Evolutionary conservation across 2,113 vertebrate species (phyloP), one percentile per base, ranked within the genome.

Genomic region (cat (Felis catus)): DNA sequence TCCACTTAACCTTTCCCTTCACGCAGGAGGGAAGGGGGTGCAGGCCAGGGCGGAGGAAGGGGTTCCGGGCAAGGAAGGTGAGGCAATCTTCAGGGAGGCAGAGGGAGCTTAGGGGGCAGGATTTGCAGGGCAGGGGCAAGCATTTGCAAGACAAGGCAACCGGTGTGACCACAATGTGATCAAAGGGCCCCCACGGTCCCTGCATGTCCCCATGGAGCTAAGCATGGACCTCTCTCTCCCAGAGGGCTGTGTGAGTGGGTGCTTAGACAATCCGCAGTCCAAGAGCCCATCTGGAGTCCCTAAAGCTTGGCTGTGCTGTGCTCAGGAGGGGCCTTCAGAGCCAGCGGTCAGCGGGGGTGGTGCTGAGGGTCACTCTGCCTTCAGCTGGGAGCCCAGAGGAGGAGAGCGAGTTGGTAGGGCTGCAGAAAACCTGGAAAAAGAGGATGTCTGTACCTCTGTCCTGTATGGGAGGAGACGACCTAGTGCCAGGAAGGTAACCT

Each of bases 1-100:
- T 91, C 83, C 96, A 95, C 93, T 97, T 98, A 98, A 97, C 96
- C 92, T 98, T 91, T 61, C 66, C 36, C 45, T 11, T 78, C 45
- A 48, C 63, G 14, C 55, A 70, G 94, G 66, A n/a, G 83, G 55
- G 48, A 63, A 66, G 14, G 18, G 31, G 5, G 31, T 73, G 10
- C n/a, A 29, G 80, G 66, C 55, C 8, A 14, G 21, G 15, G 27
- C 0, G 0, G 80, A 27, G 12, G 65, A 41, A 18, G 6, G 29
- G n/a, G 48, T 13, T 13, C 48, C 0, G 0, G 31, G 61, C 10
- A 5, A 0, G 21, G 86, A 12, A 29, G 33, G 51, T 6, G 2
- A 63, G 14, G 25, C 91, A 73, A 48, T 76, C 70, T 55, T 45
- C 18, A 14, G 41, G 79, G 33, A 81, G 79, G 18, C 31, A 19